Base-by-base conservation (phyloP, 2,113 vertebrate species). In the Pontoporia blainvillei region DNA sequence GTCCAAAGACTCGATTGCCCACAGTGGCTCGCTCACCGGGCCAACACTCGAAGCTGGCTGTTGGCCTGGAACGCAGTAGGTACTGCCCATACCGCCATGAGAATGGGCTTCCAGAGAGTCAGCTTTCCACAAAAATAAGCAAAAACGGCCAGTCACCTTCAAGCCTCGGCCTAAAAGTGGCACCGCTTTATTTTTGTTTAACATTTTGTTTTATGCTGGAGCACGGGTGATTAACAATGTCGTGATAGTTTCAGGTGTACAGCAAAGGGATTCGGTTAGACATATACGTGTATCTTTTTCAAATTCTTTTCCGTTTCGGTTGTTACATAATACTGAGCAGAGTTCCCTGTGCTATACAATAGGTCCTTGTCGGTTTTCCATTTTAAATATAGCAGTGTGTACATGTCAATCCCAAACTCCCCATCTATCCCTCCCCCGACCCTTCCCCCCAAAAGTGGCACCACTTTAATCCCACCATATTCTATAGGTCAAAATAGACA, bases 61-160 rank as follows among this genome's bases (percentile, higher is more conserved):
- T 13, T 62, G 44, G 3, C 13, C 67, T 66, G 17, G 39, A 62
- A 34, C 8, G 76, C 23, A 36, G 1, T n/a, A 66, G 18, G 11
- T 21, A 0, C 5, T 69, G 34, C 34, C 18, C 52, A 36, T 4
- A 34, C 1, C 31, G 2, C 17, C 9, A 8, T 41, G 25, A 21
- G 69, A 78, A 39, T 12, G 31, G 31, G n/a, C 23, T 36, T 18
- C 15, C n/a, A 18, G 67, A 75, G 8, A 31, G 23, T 23, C 3
- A 79, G 18, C 9, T 66, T 62, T 81, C 34, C 29, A 66, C 17
- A 13, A 23, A 61, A 93, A 39, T 18, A 9, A 46, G 46, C 23
- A 84, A 78, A 79, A 61, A 61, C 6, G 61, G 10, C 8, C 20
- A n/a, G 29, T 34, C 15, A 49, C 27, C 49, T 20, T 57, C 34